Percentiles rank a stretch among this genome's conserved stretches.
phyloP scores from a whole-genome alignment of 2,113 vertebrate species.

The Phycodurus eques region DNA sequence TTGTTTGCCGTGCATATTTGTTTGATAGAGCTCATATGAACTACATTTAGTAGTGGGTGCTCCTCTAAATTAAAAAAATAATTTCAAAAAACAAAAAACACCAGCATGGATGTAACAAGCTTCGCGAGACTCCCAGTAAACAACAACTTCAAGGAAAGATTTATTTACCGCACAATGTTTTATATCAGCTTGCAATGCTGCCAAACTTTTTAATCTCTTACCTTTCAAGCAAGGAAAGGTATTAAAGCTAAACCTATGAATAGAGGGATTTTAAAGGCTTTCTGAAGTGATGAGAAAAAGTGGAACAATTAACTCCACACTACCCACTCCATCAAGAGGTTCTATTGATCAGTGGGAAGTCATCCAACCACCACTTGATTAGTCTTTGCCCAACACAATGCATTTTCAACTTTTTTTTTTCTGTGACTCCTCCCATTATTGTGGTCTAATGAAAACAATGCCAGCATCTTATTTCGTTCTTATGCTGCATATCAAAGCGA shows the following conservation, averaged over 20 bases:
- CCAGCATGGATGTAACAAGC: neutral
- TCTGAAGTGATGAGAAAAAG: slow-evolving; percentile 55
- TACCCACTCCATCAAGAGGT: slow-evolving; percentile 49
- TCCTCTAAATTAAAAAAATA: slow-evolving; percentile 25
- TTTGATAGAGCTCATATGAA: neutral
- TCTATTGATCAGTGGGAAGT: slow-evolving; percentile 65
- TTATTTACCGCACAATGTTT: slow-evolving; percentile 1
- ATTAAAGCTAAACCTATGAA: slow-evolving; percentile 48
- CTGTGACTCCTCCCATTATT: slow-evolving; percentile 23
- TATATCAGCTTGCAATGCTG: slow-evolving; percentile 20
- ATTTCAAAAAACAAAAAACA: neutral
- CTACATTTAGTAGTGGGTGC: neutral
- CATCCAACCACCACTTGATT: slow-evolving; percentile 65
- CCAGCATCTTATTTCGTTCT: slow-evolving; percentile 4
- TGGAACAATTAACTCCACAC: slow-evolving; percentile 66
- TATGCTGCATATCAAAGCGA: slow-evolving; percentile 6
- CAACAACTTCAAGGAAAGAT: slow-evolving; percentile 19
- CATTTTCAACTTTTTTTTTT: slow-evolving; percentile 54
- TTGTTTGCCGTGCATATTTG: slow-evolving; percentile 33
- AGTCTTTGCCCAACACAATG: slow-evolving; percentile 58
- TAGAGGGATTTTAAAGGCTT: slow-evolving; percentile 55
- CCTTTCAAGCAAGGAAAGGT: slow-evolving; percentile 41
- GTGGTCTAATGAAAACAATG: slow-evolving; percentile 21
- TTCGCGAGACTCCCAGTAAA: slow-evolving; percentile 2
- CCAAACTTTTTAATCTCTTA: slow-evolving; percentile 53